Evolutionary conservation across 2,797 vertebrate genomes (phyloP).

Genomic region (Anabas testudineus): DNA sequence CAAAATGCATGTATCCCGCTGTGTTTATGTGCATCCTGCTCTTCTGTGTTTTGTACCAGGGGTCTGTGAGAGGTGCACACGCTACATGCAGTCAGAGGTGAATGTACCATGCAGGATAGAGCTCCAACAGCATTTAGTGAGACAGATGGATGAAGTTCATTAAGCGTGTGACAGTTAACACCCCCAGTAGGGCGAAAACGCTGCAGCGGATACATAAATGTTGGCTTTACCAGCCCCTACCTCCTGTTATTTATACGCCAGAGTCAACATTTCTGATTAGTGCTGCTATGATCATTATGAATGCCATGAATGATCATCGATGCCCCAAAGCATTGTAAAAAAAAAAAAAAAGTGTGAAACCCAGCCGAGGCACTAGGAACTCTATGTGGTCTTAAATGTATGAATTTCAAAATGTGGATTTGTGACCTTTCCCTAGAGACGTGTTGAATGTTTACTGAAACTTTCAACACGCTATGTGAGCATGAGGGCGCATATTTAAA

Average conservation of each 20-base stretch:
- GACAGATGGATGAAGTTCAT: slow-evolving; percentile 82
- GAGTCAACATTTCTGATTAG: slow-evolving; percentile 64
- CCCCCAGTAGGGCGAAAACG: slow-evolving; percentile 59
- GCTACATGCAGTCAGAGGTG: slow-evolving; percentile 26
- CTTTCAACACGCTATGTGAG: slow-evolving; percentile 12
- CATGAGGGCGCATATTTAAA: slow-evolving; percentile 27
- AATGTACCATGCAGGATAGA: slow-evolving; percentile 31
- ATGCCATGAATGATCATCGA: slow-evolving; percentile 36
- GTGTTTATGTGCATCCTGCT: not conserved
- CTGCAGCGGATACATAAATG: slow-evolving; percentile 71
- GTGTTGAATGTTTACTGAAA: slow-evolving; percentile 3
- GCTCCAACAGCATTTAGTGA: slow-evolving; percentile 48
- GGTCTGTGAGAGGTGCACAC: not conserved
- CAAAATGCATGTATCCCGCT: slow-evolving; percentile 1
- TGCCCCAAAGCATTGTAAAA: slow-evolving; percentile 26
- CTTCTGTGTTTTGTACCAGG: slow-evolving; percentile 11
- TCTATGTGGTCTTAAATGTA: slow-evolving; percentile 8
- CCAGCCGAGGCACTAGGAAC: slow-evolving; percentile 6
- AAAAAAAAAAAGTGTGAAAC: slow-evolving; percentile 28
- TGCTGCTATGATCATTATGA: slow-evolving; percentile 64
- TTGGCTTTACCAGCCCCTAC: slow-evolving; percentile 62
- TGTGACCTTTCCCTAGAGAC: slow-evolving; percentile 22
- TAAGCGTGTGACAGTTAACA: slow-evolving; percentile 76
- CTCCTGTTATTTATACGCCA: slow-evolving; percentile 58
- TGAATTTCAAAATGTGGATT: slow-evolving; percentile 25